These are phyloP conservation scores for Epinotia nisella DNA, from an alignment of 2,888 invertebrate genomes.

Conservation along the genomic window DNA sequence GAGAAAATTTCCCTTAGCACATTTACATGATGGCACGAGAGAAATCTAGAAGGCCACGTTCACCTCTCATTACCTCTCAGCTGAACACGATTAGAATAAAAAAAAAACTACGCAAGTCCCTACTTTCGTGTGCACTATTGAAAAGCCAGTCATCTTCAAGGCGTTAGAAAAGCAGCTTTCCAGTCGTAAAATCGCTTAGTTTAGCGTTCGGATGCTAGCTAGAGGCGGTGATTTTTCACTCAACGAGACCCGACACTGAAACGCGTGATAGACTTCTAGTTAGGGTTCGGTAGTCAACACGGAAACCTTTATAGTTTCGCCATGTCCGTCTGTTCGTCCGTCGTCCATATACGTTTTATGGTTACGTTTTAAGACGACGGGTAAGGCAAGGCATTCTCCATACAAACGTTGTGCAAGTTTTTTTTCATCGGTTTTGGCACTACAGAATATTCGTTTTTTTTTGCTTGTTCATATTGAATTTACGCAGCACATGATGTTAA, in stretches of 20 bases:
- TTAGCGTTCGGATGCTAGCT: neutral
- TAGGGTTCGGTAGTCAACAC: no score
- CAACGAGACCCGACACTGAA: neutral
- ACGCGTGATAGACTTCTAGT: no score
- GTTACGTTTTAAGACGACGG: no score
- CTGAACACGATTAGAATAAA: constrained; percentile 9
- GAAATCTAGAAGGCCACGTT: neutral
- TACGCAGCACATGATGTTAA: no score
- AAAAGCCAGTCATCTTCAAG: constrained; percentile 7
- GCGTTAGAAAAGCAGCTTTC: constrained; percentile 12
- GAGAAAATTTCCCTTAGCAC: neutral
- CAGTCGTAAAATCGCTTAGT: constrained; percentile 10
- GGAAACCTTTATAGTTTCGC: no score
- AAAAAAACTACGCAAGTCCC: neutral
- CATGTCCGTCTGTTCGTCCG: no score
- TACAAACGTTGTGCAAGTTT: no score
- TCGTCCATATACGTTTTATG: no score
- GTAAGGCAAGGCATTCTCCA: no score
- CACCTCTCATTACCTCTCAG: neutral
- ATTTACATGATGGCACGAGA: neutral
- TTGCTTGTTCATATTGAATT: no score
- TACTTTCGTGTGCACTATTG: constrained; percentile 1
- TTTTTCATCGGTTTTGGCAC: no score
- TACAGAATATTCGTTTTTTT: no score
- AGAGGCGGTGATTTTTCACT: neutral